These are phyloP conservation scores for Halocynthia roretzi DNA, from an alignment of 23 tunicate species.

Conservation along the genomic window DNA sequence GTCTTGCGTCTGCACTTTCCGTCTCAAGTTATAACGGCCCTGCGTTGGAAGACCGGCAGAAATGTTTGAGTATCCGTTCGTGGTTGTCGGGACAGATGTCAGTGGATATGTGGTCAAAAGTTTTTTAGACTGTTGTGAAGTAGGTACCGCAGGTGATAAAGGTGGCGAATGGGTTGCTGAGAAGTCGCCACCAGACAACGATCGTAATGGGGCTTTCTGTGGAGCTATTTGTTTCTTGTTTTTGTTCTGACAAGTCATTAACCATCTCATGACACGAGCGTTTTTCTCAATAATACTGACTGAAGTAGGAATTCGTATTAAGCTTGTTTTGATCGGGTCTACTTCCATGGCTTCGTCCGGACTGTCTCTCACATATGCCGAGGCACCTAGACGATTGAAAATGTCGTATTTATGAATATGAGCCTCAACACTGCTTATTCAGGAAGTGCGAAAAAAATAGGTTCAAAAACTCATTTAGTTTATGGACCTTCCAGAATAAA, in stretches of 20 bases:
- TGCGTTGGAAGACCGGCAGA: background rate
- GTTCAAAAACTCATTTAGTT: background rate
- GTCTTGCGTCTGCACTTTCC: background rate
- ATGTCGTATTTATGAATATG: background rate
- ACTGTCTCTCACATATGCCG: conserved; percentile 91
- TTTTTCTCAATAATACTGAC: conserved; percentile 92
- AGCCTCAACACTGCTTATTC: too few species aligned
- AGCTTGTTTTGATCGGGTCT: conserved; percentile 41
- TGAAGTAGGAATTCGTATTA: conserved; percentile 38
- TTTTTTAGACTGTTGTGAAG: conserved; percentile 12
- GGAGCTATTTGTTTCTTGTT: background rate
- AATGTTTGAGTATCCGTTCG: background rate
- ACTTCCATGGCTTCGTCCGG: conserved; percentile 78
- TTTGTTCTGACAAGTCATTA: conserved; percentile 70
- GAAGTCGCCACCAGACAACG: background rate
- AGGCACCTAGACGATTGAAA: conserved; percentile 49
- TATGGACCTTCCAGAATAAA: background rate
- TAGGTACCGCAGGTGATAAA: conserved; percentile 1
- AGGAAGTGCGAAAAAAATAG: too few species aligned
- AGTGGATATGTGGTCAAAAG: conserved; percentile 10
- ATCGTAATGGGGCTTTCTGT: background rate
- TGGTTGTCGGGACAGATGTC: background rate
- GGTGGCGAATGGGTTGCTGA: conserved; percentile 11
- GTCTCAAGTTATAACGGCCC: background rate
- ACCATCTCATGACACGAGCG: conserved; percentile 90